Conservation (phyloP, 2,888 invertebrate genomes). For the Diarsia mendica region DNA sequence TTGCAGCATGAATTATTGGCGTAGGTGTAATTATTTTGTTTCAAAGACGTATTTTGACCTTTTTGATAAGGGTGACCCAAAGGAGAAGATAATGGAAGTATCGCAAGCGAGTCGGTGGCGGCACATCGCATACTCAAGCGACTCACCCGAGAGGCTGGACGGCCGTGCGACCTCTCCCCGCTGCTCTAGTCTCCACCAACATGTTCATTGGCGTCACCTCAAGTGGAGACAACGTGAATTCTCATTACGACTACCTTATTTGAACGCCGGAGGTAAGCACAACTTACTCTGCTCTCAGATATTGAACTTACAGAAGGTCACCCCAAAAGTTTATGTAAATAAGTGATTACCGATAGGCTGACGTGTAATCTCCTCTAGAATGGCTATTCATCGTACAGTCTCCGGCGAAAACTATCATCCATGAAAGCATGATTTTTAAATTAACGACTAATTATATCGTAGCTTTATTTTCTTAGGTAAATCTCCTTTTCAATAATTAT, state of each 20-base stretch:
- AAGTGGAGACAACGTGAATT: slow-evolving; percentile 88
- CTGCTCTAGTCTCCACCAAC: slow-evolving; percentile 74
- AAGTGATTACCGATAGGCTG: slow-evolving; percentile 66
- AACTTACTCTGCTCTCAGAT: slow-evolving; percentile 61
- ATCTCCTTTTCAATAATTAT: background rate
- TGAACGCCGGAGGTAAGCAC: slow-evolving; percentile 83
- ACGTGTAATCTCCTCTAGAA: slow-evolving; percentile 33
- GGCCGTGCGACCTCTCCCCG: slow-evolving; percentile 58
- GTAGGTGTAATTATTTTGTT: slow-evolving; percentile 73
- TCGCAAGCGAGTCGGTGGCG: slow-evolving; percentile 62
- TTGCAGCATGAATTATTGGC: slow-evolving; percentile 59
- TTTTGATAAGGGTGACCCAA: slow-evolving; percentile 83
- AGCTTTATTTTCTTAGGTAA: slow-evolving; percentile 15
- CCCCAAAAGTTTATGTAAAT: slow-evolving; percentile 73
- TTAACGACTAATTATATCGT: slow-evolving; percentile 7
- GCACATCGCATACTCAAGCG: slow-evolving; percentile 69
- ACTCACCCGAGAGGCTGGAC: slow-evolving; percentile 73
- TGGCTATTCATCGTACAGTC: slow-evolving; percentile 43
- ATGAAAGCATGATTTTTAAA: slow-evolving; percentile 28
- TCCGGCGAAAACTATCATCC: slow-evolving; percentile 33
- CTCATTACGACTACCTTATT: slow-evolving; percentile 89
- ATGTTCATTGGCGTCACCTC: slow-evolving; percentile 90
- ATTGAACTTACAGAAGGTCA: slow-evolving; percentile 75
- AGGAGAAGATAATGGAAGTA: slow-evolving; percentile 78
- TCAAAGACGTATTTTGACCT: slow-evolving; percentile 81